These are phyloP conservation scores for Taeniopygia guttata DNA, from an alignment of 2,797 vertebrate genomes.

Conservation along the genomic window DNA sequence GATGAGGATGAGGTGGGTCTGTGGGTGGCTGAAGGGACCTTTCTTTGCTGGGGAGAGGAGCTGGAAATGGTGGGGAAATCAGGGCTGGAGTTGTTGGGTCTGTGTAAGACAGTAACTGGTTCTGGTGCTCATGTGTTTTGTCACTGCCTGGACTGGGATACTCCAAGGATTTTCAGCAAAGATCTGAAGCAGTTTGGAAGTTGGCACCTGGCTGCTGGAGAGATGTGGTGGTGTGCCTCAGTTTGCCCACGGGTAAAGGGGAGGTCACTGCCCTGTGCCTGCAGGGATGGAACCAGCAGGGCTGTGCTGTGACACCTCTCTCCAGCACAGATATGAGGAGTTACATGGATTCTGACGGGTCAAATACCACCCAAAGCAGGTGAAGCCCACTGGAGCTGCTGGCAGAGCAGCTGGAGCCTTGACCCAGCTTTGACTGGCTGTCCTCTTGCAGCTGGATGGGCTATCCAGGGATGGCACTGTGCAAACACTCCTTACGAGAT, in stretches of 20 bases:
- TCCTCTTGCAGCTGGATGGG: background rate
- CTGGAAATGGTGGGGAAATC: background rate
- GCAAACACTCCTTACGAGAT: background rate
- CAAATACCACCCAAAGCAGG: background rate
- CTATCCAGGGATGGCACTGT: accelerated
- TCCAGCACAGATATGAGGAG: background rate
- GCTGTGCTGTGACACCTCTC: background rate
- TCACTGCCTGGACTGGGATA: background rate
- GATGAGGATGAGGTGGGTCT: background rate
- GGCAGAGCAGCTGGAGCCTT: background rate
- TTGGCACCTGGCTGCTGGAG: background rate
- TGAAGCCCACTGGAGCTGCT: background rate
- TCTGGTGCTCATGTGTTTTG: background rate
- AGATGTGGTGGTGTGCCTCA: background rate
- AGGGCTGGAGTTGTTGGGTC: accelerated
- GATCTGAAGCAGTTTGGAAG: background rate
- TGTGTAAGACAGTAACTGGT: background rate
- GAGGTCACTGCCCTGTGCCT: background rate
- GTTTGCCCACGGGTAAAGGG: background rate
- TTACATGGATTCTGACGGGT: accelerated
- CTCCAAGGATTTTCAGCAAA: background rate
- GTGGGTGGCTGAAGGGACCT: background rate
- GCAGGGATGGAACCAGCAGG: background rate
- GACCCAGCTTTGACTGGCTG: background rate
- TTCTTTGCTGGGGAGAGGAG: background rate